Conservation (phyloP, 2,888 invertebrate genomes). For the Andrena fulva region DNA sequence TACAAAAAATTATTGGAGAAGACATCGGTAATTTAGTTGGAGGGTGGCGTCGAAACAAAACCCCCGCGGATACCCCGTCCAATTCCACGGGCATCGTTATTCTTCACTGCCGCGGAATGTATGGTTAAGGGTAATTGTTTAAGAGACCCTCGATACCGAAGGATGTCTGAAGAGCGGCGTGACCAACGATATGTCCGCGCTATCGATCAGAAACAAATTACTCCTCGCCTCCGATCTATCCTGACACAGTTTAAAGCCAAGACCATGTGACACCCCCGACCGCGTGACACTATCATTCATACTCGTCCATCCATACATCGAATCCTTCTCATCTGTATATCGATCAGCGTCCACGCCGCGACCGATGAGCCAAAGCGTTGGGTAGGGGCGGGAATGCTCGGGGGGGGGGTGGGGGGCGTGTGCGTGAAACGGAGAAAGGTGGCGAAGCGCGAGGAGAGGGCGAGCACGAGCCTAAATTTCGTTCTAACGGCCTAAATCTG, state of each 20-base stretch:
- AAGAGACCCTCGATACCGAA: too few relatives aligned
- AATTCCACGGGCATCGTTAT: background rate
- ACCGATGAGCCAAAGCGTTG: constrained; percentile 40
- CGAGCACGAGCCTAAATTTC: constrained; percentile 13
- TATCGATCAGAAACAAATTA: constrained; percentile 56
- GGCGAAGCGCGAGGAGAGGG: constrained; percentile 43
- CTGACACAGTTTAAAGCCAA: constrained; percentile 66
- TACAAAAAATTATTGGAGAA: background rate
- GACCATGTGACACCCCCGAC: constrained; percentile 68
- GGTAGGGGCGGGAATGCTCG: constrained; percentile 9
- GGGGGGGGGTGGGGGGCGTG: background rate
- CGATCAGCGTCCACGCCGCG: constrained; percentile 59
- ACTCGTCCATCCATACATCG: constrained; percentile 68
- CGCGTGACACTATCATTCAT: constrained; percentile 73
- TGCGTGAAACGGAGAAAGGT: constrained; percentile 38
- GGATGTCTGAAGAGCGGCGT: background rate
- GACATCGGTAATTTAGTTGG: background rate
- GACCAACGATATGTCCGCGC: background rate
- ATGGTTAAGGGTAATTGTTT: background rate
- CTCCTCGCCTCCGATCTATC: constrained; percentile 52
- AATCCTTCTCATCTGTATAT: constrained; percentile 65
- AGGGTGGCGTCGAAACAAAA: background rate
- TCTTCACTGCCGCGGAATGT: background rate
- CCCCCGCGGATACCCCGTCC: background rate
- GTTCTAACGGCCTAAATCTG: constrained; percentile 1